These are phyloP conservation scores for Percopsis transmontana DNA, from an alignment of 2,113 vertebrate species.

Conservation along the genomic window DNA sequence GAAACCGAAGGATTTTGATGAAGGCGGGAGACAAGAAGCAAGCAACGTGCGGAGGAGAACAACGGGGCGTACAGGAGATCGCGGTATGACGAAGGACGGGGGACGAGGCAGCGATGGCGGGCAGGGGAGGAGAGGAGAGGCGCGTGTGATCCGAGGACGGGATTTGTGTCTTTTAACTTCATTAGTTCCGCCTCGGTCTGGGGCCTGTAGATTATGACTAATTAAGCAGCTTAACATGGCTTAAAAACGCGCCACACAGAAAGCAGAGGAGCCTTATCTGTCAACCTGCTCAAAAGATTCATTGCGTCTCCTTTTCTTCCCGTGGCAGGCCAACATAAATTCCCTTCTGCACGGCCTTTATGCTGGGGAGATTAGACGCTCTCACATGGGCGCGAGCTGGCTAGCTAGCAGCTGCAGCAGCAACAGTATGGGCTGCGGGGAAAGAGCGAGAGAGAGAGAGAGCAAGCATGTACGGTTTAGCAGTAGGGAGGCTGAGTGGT, in stretches of 20 bases:
- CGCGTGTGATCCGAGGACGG: conserved; percentile 69
- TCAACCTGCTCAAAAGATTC: conserved; percentile 81
- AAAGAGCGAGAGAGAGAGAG: background rate
- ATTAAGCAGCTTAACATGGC: conserved; percentile 82
- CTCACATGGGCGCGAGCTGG: conserved; percentile 55
- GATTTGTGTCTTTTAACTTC: conserved; percentile 80
- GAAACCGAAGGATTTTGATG: too few relatives aligned
- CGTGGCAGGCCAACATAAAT: conserved; percentile 66
- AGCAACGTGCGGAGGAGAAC: background rate
- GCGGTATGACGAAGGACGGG: conserved; percentile 21
- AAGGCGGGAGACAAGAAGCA: too few relatives aligned
- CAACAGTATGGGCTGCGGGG: conserved; percentile 31
- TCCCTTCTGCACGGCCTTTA: conserved; percentile 69
- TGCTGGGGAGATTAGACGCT: conserved; percentile 72
- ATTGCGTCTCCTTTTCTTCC: conserved; percentile 69
- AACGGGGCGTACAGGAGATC: conserved; percentile 3
- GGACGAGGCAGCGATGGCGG: conserved; percentile 30
- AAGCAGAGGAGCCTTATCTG: conserved; percentile 79
- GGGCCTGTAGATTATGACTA: conserved; percentile 82
- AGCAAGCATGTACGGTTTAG: conserved; percentile 45
- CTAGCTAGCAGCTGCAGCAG: conserved; percentile 58
- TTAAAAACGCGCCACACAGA: conserved; percentile 77
- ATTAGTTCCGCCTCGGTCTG: conserved; percentile 80
- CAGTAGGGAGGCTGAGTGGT: conserved; percentile 33
- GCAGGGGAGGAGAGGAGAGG: conserved; percentile 43